Evolutionary conservation across 2,113 vertebrate species (phyloP), one percentile per base, ranked within the genome.

Genomic region (Triplophysa siluroides): DNA sequence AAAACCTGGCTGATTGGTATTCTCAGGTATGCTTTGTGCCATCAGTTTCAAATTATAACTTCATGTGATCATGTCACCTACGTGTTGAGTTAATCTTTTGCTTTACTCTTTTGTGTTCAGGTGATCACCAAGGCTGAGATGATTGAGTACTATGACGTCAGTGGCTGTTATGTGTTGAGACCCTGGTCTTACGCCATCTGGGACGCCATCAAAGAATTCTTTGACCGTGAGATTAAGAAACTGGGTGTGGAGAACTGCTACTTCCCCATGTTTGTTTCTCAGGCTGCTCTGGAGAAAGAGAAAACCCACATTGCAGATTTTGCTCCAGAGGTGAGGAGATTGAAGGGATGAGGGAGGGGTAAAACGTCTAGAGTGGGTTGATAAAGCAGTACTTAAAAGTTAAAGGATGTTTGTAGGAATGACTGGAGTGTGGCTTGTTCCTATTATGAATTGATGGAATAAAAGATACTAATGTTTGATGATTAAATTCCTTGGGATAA

Each of bases 131-230:
- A 99, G 87, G 79, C 97, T 0, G 98, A 99, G 92, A 95, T 99
- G 97, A 98, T 99, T 10, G 98, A 99, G 85, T 99, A 99, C 90
- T 97, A 99, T 0, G 97, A 99, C 14, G 95, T 99, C 23, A 99
- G 97, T 38, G 98, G 98, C 82, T 99, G 98, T 89, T 99, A 99
- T 0, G 91, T 99, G 84, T 95, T 99, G 76, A 96, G 97, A 26
- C 98, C 98, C 19, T 99, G 98, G 98, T 90, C 97, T 38, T 96
- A 86, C 4, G 84, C 96, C 82, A 94, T 99, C 88, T 99, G 98
- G 98, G 97, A 99, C 84, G 76, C 89, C 81, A 98, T 99, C 86
- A 95, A 95, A 87, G 92, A 95, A 1, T 99, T 97, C 90, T 97
- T 99, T 6, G 96, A 99, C 81, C 50, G 82, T 3, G 96, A 96